Percentiles rank a stretch among this genome's conserved stretches.
Evolutionary conservation across 2,888 invertebrate genomes (phyloP).

Genomic region (Tubulanus polymorphus): DNA sequence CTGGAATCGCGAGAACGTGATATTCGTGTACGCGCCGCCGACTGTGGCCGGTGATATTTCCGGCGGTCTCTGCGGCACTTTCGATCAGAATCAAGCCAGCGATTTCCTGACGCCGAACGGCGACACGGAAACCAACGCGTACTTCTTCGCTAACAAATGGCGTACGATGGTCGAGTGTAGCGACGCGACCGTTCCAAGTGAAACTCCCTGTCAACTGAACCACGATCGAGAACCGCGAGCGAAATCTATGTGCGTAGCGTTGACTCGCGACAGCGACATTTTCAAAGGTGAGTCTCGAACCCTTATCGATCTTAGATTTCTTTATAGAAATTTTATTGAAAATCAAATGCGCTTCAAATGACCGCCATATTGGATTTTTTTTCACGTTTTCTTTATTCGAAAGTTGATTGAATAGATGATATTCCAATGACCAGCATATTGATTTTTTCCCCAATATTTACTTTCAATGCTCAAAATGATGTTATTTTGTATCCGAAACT

Average conservation of each 20-base stretch:
- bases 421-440: too few relatives aligned
- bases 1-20: slow-evolving; percentile 40
- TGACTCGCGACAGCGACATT: slow-evolving; percentile 66
- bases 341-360: too few relatives aligned
- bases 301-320: too few relatives aligned
- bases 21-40: slow-evolving; percentile 38
- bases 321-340: too few relatives aligned
- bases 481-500: too few relatives aligned
- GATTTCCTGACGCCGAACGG: slow-evolving; percentile 59
- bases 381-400: too few relatives aligned
- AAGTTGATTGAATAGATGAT: too few relatives aligned
- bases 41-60: slow-evolving; percentile 30
- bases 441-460: too few relatives aligned
- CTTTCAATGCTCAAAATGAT: too few relatives aligned
- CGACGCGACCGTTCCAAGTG: slow-evolving; percentile 45
- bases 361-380: too few relatives aligned
- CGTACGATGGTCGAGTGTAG: slow-evolving; percentile 73
- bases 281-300: slow-evolving; percentile 57
- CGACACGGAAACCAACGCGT: slow-evolving; percentile 73
- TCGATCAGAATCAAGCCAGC: slow-evolving; percentile 38
- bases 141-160: slow-evolving; percentile 86
- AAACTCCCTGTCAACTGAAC: slow-evolving; percentile 38
- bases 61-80: slow-evolving; percentile 44
- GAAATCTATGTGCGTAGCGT: slow-evolving; percentile 67
- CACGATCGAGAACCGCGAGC: slow-evolving; percentile 56